Conservation (phyloP, 2,888 invertebrate genomes). For the Dasypogon diadema region DNA sequence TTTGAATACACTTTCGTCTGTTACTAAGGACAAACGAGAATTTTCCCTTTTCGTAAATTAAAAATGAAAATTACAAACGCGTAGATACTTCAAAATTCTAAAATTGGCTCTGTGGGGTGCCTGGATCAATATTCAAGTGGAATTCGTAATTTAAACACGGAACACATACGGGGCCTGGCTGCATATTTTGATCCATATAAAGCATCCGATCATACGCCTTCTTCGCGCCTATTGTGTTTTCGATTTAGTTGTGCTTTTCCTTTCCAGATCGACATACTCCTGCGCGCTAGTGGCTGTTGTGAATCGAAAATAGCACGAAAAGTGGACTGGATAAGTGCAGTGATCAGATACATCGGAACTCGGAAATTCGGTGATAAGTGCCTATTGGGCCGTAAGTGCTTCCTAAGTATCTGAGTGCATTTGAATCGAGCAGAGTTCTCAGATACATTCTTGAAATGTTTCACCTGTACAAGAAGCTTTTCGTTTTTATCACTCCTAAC, state of each 20-base stretch:
- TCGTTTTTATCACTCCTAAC: background rate
- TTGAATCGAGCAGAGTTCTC: background rate
- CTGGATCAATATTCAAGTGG: background rate
- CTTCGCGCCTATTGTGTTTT: background rate
- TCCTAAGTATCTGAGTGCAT: background rate
- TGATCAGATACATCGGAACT: background rate
- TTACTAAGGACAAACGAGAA: no score
- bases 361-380: background rate
- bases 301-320: no score
- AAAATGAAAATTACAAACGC: no score
- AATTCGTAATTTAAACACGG: background rate
- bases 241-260: background rate
- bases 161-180: background rate
- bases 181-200: background rate
- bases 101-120: background rate
- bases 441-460: no score
- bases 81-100: no score
- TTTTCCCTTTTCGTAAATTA: no score
- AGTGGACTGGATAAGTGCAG: background rate
- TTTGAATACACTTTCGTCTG: no score
- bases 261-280: background rate
- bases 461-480: no score
- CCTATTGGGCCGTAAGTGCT: background rate
- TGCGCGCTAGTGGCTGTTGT: background rate
- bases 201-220: background rate